These are phyloP conservation scores for Anabas testudineus DNA, from an alignment of 2,797 vertebrate species.

Conservation along the genomic window DNA sequence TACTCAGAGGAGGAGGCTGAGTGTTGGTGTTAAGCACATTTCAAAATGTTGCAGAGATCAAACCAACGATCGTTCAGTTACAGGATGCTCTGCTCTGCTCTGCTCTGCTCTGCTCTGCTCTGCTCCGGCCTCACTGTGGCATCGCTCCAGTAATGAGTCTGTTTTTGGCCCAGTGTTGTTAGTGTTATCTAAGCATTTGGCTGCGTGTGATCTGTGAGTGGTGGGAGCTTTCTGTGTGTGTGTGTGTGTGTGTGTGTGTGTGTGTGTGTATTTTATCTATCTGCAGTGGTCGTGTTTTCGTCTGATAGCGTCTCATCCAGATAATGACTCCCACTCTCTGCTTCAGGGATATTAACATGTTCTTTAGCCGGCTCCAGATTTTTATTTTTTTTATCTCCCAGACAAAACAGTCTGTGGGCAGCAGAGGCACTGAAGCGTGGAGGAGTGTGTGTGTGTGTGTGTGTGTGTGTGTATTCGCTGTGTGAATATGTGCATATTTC, in stretches of 20 bases:
- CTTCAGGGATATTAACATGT: constrained; percentile 46
- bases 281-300: constrained; percentile 32
- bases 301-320: constrained; percentile 49
- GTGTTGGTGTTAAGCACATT: background rate
- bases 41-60: constrained; percentile 16
- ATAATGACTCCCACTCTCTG: constrained; percentile 35
- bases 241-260: constrained; percentile 20
- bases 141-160: constrained; percentile 18
- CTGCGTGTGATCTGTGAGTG: constrained; percentile 12
- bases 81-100: constrained; percentile 9
- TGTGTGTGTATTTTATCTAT: constrained; percentile 42
- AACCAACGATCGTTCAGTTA: background rate
- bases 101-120: background rate
- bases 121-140: constrained; percentile 16
- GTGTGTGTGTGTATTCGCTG: background rate
- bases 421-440: background rate
- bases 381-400: constrained; percentile 26
- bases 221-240: constrained; percentile 7
- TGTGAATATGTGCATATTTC: background rate
- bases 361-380: constrained; percentile 31
- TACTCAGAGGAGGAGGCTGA: background rate
- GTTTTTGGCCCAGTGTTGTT: background rate
- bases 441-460: background rate
- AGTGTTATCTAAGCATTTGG: constrained; percentile 38
- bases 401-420: constrained; percentile 45